A percentile compares a stretch with the other conserved stretches of the same genome.
phyloP scores from a whole-genome alignment of 2,797 vertebrate genomes.

The Melopsittacus undulatus region DNA sequence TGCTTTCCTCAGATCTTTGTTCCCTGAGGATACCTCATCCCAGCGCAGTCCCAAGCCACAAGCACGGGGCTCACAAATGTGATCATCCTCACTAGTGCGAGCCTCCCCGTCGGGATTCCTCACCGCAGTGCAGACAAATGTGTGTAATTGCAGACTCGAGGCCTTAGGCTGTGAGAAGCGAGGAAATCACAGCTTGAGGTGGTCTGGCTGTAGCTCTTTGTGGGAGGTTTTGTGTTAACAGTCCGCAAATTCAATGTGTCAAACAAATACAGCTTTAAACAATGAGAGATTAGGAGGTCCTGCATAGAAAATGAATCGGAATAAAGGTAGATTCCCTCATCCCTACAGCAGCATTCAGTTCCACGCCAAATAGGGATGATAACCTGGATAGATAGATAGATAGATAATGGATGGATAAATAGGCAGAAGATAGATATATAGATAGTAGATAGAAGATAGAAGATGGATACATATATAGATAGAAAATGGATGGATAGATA shows the following conservation, averaged over 20 bases:
- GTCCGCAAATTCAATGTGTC: neutral
- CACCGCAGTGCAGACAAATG: neutral
- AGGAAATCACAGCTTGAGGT: slow-evolving; percentile 19
- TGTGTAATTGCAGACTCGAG: slow-evolving; percentile 18
- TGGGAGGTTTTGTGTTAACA: slow-evolving; percentile 28
- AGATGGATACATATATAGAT: too few species aligned
- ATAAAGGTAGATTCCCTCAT: neutral
- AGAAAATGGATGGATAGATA: too few species aligned
- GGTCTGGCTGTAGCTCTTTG: neutral
- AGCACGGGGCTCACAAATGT: neutral
- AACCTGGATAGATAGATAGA: neutral
- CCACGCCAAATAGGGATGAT: neutral
- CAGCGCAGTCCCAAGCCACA: neutral
- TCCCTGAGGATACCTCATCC: slow-evolving; percentile 21
- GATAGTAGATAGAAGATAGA: neutral
- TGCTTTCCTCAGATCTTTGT: neutral
- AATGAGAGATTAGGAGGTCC: neutral
- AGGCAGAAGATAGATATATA: neutral
- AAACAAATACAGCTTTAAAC: slow-evolving; percentile 31
- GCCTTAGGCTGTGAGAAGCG: slow-evolving; percentile 3
- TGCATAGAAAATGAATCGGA: neutral
- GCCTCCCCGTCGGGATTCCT: neutral
- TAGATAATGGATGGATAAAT: neutral
- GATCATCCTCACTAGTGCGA: neutral
- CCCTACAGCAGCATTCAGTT: fast-evolving